A percentile compares a stretch with the other conserved stretches of the same genome.
Conservation (phyloP, 2,888 invertebrate genomes). For the Philaethria dido region DNA sequence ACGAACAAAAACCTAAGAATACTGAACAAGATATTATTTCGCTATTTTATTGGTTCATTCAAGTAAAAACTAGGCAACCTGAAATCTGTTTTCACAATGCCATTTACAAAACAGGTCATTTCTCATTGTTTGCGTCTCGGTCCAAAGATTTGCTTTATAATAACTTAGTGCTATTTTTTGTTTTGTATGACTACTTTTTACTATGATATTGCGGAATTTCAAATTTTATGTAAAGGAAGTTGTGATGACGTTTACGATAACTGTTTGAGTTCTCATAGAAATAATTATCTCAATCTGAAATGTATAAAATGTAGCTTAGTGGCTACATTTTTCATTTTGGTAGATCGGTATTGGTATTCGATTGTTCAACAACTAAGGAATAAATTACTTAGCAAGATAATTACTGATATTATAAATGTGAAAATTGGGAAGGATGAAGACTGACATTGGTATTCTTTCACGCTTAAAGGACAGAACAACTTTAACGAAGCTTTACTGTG, state of each 20-base stretch:
- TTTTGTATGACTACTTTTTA: slow-evolving; percentile 6
- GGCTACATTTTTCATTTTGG: no score
- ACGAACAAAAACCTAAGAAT: slow-evolving; percentile 11
- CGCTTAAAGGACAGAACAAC: no score
- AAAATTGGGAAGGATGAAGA: no score
- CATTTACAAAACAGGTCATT: slow-evolving; percentile 28
- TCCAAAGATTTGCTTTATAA: slow-evolving; percentile 26
- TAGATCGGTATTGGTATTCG: neutral
- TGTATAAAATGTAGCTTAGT: no score
- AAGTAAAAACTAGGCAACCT: slow-evolving; percentile 32
- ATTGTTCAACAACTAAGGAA: neutral
- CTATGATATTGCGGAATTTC: neutral
- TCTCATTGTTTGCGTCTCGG: slow-evolving; percentile 36
- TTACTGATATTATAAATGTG: no score
- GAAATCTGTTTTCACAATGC: slow-evolving; percentile 38
- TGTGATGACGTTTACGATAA: neutral
- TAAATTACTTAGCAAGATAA: no score
- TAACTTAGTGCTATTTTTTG: slow-evolving; percentile 22
- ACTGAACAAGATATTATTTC: slow-evolving; percentile 25
- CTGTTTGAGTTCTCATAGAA: no score
- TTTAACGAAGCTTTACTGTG: no score
- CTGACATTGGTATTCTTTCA: no score
- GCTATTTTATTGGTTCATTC: slow-evolving; percentile 31
- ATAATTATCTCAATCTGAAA: no score
- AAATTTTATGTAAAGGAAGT: neutral